Base-by-base conservation (phyloP, 2,113 vertebrate genomes). In the Antigone vipio region DNA sequence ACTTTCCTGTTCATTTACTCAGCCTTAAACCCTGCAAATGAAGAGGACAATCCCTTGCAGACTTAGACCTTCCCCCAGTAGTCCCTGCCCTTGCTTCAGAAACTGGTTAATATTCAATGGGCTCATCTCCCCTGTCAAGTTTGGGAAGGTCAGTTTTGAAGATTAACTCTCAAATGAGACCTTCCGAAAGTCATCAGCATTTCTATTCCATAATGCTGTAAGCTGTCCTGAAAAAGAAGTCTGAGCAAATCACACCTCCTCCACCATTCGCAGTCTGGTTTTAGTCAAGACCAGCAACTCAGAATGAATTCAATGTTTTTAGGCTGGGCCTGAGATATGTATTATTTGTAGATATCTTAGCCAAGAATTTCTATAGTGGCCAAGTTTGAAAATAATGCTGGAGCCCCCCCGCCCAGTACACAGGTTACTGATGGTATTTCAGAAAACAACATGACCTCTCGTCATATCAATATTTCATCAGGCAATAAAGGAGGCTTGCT, bases 381-480 rank as follows among this genome's bases (percentile, higher is more conserved):
- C 23, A 83, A 89, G 84, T 93, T 89, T 75, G 85, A 88, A 96
- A 91, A 95, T 80, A 89, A 81, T 87, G 52, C 72, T 94, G 67
- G 85, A 96, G 23, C 18, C 27, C 38, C 67, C 42, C 44, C 15
- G 3, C 9, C 9, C 14, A 19, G 11, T 89, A 83, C 91, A 53
- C 53, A 77, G 20, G 29, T 97, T 93, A 82, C 68, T 96, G 96
- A 96, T 89, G 92, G 72, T 79, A 96, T 97, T 98, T 98, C 89
- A 94, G 91, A 76, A 97, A 93, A 93, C 68, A 93, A 11, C 59
- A 81, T 74, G 93, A 95, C 81, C 80, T 97, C 62, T 96, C 40
- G 95, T 95, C 88, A 73, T 74, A 94, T 96, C 94, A 97, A 85
- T 97, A 97, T 96, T 98, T 97, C 91, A 97, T 95, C 64, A 96